A percentile compares a stretch with the other conserved stretches of the same genome.
phyloP scores from a whole-genome alignment of 2,888 invertebrate species.

The Cataglyphis albicans region DNA sequence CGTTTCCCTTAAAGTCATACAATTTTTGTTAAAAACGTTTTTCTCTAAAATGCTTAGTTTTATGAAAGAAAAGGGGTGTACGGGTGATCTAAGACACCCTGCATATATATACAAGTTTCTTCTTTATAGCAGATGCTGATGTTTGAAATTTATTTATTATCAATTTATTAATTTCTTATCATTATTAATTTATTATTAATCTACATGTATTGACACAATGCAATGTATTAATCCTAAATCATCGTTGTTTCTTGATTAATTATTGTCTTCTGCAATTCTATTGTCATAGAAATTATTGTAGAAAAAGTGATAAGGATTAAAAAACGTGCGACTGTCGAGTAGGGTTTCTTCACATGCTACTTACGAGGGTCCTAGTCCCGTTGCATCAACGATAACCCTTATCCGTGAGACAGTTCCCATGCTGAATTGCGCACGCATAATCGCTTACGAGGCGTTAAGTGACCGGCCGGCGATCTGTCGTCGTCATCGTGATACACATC shows the following conservation, averaged over 20 bases:
- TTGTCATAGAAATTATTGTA: neutral
- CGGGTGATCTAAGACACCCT: too few species aligned
- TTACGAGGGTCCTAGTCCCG: conserved; percentile 8
- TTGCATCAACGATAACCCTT: conserved; percentile 45
- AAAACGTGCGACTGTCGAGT: neutral
- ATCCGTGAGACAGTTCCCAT: conserved; percentile 52
- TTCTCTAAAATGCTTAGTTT: too few species aligned
- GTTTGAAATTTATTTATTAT: neutral
- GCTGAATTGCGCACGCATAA: conserved; percentile 45
- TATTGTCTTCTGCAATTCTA: neutral
- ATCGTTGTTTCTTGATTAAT: neutral
- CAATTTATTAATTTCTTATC: neutral
- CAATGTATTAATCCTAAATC: neutral
- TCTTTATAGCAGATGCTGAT: neutral
- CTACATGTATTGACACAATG: neutral
- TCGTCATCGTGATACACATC: conserved; percentile 30
- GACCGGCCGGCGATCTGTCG: conserved; percentile 5
- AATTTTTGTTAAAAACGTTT: too few species aligned
- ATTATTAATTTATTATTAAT: conserved; percentile 6
- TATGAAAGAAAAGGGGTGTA: too few species aligned
- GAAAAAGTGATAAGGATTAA: neutral
- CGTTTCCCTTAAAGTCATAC: too few species aligned
- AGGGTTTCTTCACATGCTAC: conserved; percentile 7
- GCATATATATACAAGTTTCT: neutral
- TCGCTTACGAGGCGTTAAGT: conserved; percentile 29